Base-by-base conservation (phyloP, 2,888 invertebrate genomes). In the Lacanobia wlatinum region DNA sequence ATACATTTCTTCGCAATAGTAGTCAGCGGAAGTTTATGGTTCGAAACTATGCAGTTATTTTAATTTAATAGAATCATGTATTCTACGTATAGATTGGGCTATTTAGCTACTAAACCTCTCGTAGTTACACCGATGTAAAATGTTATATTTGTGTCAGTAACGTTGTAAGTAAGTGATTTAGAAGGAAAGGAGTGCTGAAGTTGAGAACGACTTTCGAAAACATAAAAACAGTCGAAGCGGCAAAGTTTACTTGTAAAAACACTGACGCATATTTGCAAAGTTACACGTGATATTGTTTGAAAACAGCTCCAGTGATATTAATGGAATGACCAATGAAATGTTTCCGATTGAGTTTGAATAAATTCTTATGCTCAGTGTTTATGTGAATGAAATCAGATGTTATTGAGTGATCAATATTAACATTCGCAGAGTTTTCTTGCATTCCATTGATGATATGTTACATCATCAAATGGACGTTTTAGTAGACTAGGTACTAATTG, bases 311-410 rank as follows among this genome's bases (percentile, higher is more conserved):
- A 52, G 9, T 63, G 10, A 53, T 74, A 59, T 64, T 74, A 64
- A 76, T 80, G 48, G 74, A 59, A 34, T 23, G 34, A 74, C 50
- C 43, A 55, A 50, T 43, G 48, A 28, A 21, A 60, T 63, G 43
- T 63, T 80, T 55, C 53, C 59, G 53, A 64, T 34, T 34, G 46
- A 43, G 5, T 34, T 23, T 58, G n/a, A 78, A 64, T 59, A 74
- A 55, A 59, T 43, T 80, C 76, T 55, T 55, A 40, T 48, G 14
- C n/a, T 40, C n/a, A 61, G 55, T 75, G 81, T 74, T 80, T 76
- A 50, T 50, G 9, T 50, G 34, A 50, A 75, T 60, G 3, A 28
- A 59, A 28, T 64, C 46, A 48, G 53, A 74, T 80, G 75, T 74
- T 76, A 74, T 80, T 74, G 59, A 75, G 58, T 63, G 52, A 53